phyloP scores from a whole-genome alignment of 2,113 vertebrate species.

The Brienomyrus brachyistius region DNA sequence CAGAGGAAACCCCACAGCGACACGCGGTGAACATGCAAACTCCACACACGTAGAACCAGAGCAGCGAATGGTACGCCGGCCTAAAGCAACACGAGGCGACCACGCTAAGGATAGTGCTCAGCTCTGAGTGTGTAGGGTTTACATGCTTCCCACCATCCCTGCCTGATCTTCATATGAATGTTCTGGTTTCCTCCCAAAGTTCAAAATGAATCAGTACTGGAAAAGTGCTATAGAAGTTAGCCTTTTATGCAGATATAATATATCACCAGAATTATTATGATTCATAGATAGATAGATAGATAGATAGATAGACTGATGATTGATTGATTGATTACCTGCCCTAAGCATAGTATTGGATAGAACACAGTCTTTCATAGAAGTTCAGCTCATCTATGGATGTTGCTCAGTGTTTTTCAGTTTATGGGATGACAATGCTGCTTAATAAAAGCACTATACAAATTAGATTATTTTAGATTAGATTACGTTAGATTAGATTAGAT shows the following conservation, averaged over 20 bases:
- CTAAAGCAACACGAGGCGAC: neutral
- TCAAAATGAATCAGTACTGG: neutral
- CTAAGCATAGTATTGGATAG: no score
- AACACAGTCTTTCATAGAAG: no score
- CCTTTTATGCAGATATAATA: neutral
- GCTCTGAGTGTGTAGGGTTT: neutral
- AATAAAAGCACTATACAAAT: neutral
- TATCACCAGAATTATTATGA: neutral
- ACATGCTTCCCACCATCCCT: neutral
- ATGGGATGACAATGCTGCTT: neutral
- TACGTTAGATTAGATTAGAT: no score
- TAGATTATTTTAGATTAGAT: no score
- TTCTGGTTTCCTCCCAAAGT: neutral
- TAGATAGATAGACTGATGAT: no score
- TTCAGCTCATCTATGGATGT: neutral
- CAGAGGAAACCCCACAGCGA: neutral
- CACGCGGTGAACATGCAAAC: neutral
- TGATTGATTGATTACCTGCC: no score
- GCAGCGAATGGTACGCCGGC: neutral
- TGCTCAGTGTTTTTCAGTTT: neutral
- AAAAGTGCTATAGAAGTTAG: neutral
- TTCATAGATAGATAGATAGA: neutral
- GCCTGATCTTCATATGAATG: neutral
- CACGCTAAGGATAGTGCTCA: neutral
- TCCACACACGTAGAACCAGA: no score